Conservation (phyloP, 2,888 invertebrate species). For the Mycalesis mineus region DNA sequence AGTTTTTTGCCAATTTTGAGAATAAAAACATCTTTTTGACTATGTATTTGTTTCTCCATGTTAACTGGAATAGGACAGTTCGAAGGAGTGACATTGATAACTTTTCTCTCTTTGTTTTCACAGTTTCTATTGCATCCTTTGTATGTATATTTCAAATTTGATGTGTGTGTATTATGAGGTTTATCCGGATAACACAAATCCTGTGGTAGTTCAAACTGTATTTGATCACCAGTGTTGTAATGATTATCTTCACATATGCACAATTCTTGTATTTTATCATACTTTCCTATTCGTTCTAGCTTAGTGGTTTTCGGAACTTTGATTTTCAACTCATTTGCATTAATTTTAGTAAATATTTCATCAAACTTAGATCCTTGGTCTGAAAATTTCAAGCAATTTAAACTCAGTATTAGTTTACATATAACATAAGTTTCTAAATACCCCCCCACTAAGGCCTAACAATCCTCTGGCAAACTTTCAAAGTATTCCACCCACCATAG, state of each 20-base stretch:
- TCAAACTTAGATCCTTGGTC: constrained; percentile 54
- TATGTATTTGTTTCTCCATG: constrained; percentile 58
- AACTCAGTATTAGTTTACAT: neutral
- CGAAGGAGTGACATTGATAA: constrained; percentile 62
- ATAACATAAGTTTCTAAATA: too few species aligned
- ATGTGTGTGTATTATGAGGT: constrained; percentile 47
- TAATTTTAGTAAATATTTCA: constrained; percentile 70
- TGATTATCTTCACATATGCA: constrained; percentile 60
- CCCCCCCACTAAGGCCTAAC: too few species aligned
- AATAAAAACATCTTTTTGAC: constrained; percentile 67
- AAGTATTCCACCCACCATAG: too few species aligned
- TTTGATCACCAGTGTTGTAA: constrained; percentile 64
- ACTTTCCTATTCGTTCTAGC: constrained; percentile 58
- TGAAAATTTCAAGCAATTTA: constrained; percentile 32
- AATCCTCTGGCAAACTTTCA: too few species aligned
- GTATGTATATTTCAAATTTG: constrained; percentile 61
- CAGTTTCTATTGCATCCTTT: constrained; percentile 45
- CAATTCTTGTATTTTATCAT: constrained; percentile 62
- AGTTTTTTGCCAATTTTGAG: constrained; percentile 70
- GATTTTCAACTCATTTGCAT: constrained; percentile 66
- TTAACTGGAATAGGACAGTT: constrained; percentile 62
- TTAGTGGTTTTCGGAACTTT: constrained; percentile 64
- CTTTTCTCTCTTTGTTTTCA: constrained; percentile 45
- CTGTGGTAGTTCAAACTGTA: constrained; percentile 62
- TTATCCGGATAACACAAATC: constrained; percentile 47